phyloP scores from a whole-genome alignment of 2,888 invertebrate species.

The Dromius quadrimaculatus region DNA sequence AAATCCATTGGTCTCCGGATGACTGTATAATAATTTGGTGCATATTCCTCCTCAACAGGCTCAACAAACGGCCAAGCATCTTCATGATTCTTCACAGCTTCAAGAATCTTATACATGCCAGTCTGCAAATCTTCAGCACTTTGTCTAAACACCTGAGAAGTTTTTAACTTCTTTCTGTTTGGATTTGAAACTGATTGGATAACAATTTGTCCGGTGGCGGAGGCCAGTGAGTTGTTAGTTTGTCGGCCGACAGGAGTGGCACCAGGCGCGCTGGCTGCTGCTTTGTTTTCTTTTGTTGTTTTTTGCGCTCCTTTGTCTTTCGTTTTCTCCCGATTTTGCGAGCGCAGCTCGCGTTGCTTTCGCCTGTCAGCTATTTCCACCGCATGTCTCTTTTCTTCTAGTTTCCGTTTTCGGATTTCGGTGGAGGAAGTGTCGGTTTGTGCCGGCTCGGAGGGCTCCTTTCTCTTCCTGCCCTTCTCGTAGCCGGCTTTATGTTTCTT shows the following conservation, averaged over 20 bases:
- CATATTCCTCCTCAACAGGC: slow-evolving; percentile 92
- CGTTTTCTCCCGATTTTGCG: slow-evolving; percentile 59
- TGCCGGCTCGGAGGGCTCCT: slow-evolving; percentile 30
- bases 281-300: slow-evolving; percentile 44
- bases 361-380: slow-evolving; percentile 46
- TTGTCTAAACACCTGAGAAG: slow-evolving; percentile 82
- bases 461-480: slow-evolving; percentile 55
- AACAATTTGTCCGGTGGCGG: slow-evolving; percentile 85
- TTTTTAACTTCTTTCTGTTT: slow-evolving; percentile 72
- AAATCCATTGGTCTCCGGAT: slow-evolving; percentile 88
- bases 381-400: slow-evolving; percentile 43
- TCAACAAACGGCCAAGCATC: slow-evolving; percentile 97
- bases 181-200: slow-evolving; percentile 70
- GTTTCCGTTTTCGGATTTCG: slow-evolving; percentile 60
- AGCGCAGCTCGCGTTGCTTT: slow-evolving; percentile 50
- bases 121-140: slow-evolving; percentile 88
- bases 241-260: slow-evolving; percentile 76
- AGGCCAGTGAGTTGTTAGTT: slow-evolving; percentile 88
- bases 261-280: slow-evolving; percentile 63
- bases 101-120: slow-evolving; percentile 92
- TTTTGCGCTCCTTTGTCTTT: slow-evolving; percentile 62
- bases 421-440: slow-evolving; percentile 5
- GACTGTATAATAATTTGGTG: slow-evolving; percentile 85
- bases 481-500: slow-evolving; percentile 46
- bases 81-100: slow-evolving; percentile 86